Base-by-base conservation (phyloP, 2,797 vertebrate genomes). In the Aplochiton taeniatus region DNA sequence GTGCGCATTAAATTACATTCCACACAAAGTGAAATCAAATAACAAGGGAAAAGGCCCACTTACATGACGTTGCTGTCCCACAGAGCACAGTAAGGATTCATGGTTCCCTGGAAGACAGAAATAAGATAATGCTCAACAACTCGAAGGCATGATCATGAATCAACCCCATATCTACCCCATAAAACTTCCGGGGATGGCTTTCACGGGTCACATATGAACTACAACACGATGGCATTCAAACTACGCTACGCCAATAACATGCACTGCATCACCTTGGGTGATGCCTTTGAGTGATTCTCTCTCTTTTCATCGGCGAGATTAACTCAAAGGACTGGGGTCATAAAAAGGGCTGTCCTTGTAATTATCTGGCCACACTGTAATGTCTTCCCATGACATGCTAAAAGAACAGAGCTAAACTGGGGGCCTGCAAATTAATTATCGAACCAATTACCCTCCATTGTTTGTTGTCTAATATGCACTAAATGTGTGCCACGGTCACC, bases 21-120 rank as follows among this genome's bases (percentile, higher is more conserved):
- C 4, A 50, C 13, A 50, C 13, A 45, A 67, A 67, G 43, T 4
- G 12, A 50, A 9, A 55, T 45, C 31, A 62, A 46, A 17, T n/a
- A n/a, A 63, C 50, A 41, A 59, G 73, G 65, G 10, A 19, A 13
- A 45, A 68, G 74, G 76, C 66, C 81, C 52, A 98, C 98, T 99
- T 97, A 99, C 98, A 91, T 95, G 87, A 92, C 90, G 79, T 86
- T 92, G 88, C 92, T 94, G 91, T 98, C 96, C 98, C 98, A 99
- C 68, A 98, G 90, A 53, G 96, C 96, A 82, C 98, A 99, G 88
- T 95, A 97, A 16, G 98, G 98, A 82, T 96, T 97, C 91, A 96
- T 82, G 50, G 97, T 97, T 70, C 97, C 96, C 97, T 99, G 87
- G 73, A 93, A 90, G 76, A 89, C 82, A 88, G 88, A 88, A 72